phyloP scores from a whole-genome alignment of 2,888 invertebrate species.

The Drosophila fulvimacula region DNA sequence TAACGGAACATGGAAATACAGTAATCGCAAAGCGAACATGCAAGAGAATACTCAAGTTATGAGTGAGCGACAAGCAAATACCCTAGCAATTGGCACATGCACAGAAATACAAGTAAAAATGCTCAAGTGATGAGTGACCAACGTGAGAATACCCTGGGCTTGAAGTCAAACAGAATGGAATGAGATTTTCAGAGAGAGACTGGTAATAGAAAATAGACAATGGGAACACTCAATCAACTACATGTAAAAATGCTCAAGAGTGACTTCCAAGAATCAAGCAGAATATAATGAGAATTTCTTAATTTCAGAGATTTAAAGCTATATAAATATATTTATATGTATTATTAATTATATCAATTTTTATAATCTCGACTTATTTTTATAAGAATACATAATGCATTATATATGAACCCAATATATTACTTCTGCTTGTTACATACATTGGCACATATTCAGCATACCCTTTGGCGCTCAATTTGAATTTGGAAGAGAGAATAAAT shows the following conservation, averaged over 20 bases:
- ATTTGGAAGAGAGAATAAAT: neutral
- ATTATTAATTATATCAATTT: too few relatives aligned
- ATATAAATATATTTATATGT: too few relatives aligned
- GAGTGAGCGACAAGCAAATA: neutral
- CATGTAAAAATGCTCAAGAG: too few relatives aligned
- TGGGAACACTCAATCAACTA: too few relatives aligned
- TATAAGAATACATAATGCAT: too few relatives aligned
- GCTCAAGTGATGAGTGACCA: too few relatives aligned
- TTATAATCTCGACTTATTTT: too few relatives aligned
- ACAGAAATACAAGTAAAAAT: neutral
- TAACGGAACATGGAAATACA: neutral
- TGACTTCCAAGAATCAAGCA: too few relatives aligned
- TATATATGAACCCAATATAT: too few relatives aligned
- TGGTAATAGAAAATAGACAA: too few relatives aligned
- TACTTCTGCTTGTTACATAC: neutral
- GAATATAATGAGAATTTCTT: neutral
- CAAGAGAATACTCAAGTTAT: neutral
- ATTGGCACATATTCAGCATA: neutral
- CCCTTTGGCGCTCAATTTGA: neutral
- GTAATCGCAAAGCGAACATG: neutral
- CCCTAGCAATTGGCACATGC: neutral
- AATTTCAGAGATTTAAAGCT: too few relatives aligned
- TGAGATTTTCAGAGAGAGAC: too few relatives aligned
- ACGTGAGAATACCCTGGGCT: neutral
- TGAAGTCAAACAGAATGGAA: neutral